Evolutionary conservation across 2,797 vertebrate genomes (phyloP).

Genomic region (Gambusia yucatana): DNA sequence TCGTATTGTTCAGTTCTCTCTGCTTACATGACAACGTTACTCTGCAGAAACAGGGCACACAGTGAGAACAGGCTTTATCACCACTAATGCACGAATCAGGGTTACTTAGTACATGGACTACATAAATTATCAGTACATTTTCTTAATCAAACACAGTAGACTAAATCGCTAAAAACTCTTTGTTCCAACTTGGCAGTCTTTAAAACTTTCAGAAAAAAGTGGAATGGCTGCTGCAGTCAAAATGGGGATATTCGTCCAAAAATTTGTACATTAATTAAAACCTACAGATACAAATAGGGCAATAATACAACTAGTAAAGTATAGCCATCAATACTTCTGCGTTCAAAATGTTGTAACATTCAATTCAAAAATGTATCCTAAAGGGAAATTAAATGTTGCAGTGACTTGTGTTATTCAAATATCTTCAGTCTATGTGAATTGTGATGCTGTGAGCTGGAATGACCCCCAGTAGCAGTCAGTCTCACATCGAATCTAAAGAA

Average conservation of each 20-base stretch:
- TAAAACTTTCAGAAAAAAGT: neutral
- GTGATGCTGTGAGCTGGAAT: neutral
- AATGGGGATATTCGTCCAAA: neutral
- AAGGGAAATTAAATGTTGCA: neutral
- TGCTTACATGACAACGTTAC: constrained; percentile 6
- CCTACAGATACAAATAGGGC: neutral
- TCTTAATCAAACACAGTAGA: neutral
- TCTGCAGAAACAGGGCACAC: neutral
- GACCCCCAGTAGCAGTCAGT: neutral
- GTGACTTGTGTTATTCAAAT: neutral
- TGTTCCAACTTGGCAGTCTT: neutral
- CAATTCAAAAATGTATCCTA: neutral
- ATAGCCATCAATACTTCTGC: neutral
- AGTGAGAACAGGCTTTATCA: neutral
- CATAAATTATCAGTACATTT: neutral
- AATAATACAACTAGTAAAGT: neutral
- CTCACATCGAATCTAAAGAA: neutral
- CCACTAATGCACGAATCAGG: neutral
- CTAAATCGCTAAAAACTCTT: neutral
- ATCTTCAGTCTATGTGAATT: neutral
- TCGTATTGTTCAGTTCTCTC: constrained; percentile 26
- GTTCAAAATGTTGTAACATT: neutral
- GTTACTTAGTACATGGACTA: neutral
- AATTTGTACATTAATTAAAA: neutral
- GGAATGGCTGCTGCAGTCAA: neutral